Evolutionary conservation across 2,797 vertebrate genomes (phyloP), one percentile per base, ranked within the genome.

Genomic region (Clarias platycephalus): DNA sequence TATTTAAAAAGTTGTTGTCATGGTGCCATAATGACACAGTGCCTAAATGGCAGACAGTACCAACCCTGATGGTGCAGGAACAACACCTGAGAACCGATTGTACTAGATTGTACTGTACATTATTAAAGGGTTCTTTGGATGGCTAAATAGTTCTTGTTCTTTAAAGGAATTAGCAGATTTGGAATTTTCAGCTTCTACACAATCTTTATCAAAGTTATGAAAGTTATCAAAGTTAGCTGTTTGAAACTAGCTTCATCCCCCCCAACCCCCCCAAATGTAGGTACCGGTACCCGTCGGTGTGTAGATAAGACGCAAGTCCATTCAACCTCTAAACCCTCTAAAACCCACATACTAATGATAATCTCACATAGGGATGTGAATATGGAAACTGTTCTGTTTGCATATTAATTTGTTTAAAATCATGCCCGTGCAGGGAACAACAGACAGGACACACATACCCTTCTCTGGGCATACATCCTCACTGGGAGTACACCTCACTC

Each of bases 401-500:
- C 57, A 20, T 62, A 62, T 70, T 53, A 16, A 66, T 83, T 28
- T 9, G 0, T 28, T 80, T 53, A 66, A 37, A 82, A 71, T 83
- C 84, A 82, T 83, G 70, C 70, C 81, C 80, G 81, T 82, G 70
- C 70, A 88, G 26, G 49, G 71, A 63, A 16, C 81, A 86, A 66
- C 64, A 70, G 63, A 40, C 57, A 13, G 16, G 10, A 82, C 71
- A 26, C 90, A 96, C 94, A 12, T 96, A 99, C 98, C 95, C 96
- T 98, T 99, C 91, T 99, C 97, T 92, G 98, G 98, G 92, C 94
- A 96, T 83, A 96, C 96, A 91, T 99, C 97, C 94, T 99, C 98
- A 89, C 96, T 99, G 87, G 97, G 95, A 37, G 97, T 95, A 95
- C 93, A 97, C 92, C 98, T 96, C 94, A 97, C 92, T 83, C 98